These are phyloP conservation scores for Cassiopea xamachana DNA, from an alignment of 30 jellyfish, hydroid and myxozoan genomes.

Conservation along the genomic window DNA sequence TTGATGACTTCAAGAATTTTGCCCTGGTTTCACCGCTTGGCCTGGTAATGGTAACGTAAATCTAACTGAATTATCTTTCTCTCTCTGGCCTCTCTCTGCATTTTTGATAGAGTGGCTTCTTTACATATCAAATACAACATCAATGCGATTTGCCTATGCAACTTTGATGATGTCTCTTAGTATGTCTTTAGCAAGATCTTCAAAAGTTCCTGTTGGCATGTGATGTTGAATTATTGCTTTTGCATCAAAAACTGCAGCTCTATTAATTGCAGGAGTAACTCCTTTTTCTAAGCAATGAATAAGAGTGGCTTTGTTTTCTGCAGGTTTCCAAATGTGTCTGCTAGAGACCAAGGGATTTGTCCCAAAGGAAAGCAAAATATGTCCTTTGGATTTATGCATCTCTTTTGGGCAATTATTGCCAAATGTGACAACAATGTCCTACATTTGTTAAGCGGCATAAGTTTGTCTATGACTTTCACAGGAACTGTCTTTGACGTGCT, in stretches of 20 bases:
- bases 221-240: constrained; percentile 6
- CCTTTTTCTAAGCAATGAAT: constrained; percentile 44
- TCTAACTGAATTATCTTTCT: neutral
- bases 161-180: neutral
- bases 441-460: constrained; percentile 2
- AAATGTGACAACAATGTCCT: neutral
- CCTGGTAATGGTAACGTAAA: neutral
- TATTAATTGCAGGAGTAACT: constrained; percentile 25
- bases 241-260: constrained; percentile 13
- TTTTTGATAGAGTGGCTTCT: constrained; percentile 49
- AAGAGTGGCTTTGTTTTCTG: constrained; percentile 36
- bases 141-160: constrained; percentile 5
- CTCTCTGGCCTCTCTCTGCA: constrained; percentile 46
- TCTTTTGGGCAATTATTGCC: constrained; percentile 21
- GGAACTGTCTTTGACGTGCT: constrained; percentile 12
- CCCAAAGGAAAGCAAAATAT: constrained; percentile 9
- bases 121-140: constrained; percentile 46
- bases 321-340: constrained; percentile 37
- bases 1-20: constrained; percentile 1
- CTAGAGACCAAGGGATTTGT: constrained; percentile 56
- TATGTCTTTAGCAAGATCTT: constrained; percentile 8
- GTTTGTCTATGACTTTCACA: neutral
- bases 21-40: constrained; percentile 21
- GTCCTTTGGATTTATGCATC: neutral
- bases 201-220: constrained; percentile 42